Conservation (phyloP, 1,140 invertebrate genomes). For the Drosophila mauritiana region DNA sequence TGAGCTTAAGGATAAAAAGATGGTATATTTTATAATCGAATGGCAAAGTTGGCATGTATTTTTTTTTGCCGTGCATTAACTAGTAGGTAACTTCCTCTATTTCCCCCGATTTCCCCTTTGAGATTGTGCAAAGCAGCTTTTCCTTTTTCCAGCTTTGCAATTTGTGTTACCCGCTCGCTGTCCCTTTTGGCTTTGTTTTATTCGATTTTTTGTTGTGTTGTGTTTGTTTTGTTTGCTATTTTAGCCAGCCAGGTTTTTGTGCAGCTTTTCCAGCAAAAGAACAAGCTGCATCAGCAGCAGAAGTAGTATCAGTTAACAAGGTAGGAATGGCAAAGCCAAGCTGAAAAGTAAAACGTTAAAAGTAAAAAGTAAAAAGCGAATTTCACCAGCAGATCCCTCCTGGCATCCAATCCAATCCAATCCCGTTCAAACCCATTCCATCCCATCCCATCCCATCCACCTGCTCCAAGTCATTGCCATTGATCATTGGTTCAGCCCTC, state of each 20-base stretch:
- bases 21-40: too few relatives aligned
- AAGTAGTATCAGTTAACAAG: constrained; percentile 27
- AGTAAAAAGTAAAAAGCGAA: constrained; percentile 9
- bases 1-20: too few relatives aligned
- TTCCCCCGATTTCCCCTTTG: not conserved
- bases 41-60: too few relatives aligned
- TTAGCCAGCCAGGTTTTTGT: constrained; percentile 38
- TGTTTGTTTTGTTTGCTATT: constrained; percentile 13
- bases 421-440: not conserved
- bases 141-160: constrained; percentile 57
- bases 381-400: constrained; percentile 18
- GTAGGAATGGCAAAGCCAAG: constrained; percentile 7
- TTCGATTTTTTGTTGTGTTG: constrained; percentile 10
- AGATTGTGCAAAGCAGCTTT: constrained; percentile 58
- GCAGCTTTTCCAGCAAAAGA: constrained; percentile 16
- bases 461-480: constrained; percentile 14
- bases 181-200: constrained; percentile 27
- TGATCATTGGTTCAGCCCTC: constrained; percentile 25
- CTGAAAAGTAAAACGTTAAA: too few relatives aligned
- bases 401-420: not conserved
- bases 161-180: constrained; percentile 40
- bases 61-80: constrained; percentile 6
- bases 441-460: constrained; percentile 7
- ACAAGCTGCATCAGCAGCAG: not conserved
- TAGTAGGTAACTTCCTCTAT: constrained; percentile 16